Conservation (phyloP, 37 sponge, comb jelly and placozoan species). For the Haliclona indistincta region DNA sequence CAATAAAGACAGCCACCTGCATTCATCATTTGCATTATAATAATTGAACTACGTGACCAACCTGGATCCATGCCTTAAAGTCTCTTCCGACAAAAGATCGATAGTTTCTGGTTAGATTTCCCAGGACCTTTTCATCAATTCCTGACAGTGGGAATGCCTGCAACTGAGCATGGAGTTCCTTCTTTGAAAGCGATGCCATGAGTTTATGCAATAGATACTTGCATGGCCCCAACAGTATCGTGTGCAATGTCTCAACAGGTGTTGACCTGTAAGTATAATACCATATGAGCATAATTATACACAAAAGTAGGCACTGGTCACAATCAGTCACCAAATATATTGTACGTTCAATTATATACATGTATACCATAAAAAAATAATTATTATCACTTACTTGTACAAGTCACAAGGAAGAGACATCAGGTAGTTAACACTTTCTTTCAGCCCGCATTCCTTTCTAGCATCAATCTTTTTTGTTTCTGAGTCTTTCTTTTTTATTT, state of each 20-base stretch:
- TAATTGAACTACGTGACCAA: conserved; percentile 13
- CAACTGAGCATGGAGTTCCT: conserved; percentile 8
- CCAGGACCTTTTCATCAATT: too few species aligned
- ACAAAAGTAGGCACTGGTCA: not conserved
- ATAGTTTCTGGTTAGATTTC: too few species aligned
- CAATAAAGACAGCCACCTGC: conserved; percentile 11
- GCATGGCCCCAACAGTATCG: conserved; percentile 39
- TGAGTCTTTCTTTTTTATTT: not conserved
- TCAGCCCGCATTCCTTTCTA: too few species aligned
- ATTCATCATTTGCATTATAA: conserved; percentile 1
- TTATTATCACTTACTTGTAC: conserved; percentile 3
- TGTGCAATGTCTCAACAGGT: conserved; percentile 37
- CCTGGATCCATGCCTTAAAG: conserved; percentile 43
- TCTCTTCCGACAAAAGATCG: conserved; percentile 63
- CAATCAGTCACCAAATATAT: not conserved
- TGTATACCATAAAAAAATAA: not conserved
- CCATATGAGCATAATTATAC: not conserved
- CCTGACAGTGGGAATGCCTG: conserved; percentile 21
- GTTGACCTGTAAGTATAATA: conserved; percentile 8
- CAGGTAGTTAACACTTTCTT: too few species aligned
- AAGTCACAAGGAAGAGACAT: conserved; percentile 9
- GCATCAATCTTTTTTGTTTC: not conserved
- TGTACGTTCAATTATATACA: not conserved
- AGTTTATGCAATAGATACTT: conserved; percentile 32
- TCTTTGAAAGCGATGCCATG: conserved; percentile 13